phyloP scores from a whole-genome alignment of 1,140 invertebrate species.

The Halesus radiatus region DNA sequence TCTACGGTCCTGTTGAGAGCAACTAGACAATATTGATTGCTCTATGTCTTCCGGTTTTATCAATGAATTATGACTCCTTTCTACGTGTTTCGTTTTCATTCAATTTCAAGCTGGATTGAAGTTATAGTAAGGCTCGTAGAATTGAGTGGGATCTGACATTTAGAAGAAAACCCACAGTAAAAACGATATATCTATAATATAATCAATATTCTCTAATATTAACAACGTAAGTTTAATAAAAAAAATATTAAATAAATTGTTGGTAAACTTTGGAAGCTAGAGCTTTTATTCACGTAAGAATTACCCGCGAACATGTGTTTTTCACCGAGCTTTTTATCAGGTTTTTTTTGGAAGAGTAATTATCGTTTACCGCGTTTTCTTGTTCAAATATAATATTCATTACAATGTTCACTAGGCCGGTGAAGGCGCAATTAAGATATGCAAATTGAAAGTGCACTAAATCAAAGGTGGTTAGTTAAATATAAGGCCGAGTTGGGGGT shows the following conservation, averaged over 20 bases:
- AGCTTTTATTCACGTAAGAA: too few relatives aligned
- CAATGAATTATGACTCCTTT: not conserved
- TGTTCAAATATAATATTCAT: conserved; percentile 27
- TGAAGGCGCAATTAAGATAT: conserved; percentile 24
- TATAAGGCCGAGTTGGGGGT: not conserved
- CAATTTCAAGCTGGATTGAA: too few relatives aligned
- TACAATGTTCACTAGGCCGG: conserved; percentile 9
- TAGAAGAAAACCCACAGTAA: too few relatives aligned
- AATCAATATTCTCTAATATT: too few relatives aligned
- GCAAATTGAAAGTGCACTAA: conserved; percentile 13
- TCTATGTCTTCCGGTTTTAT: not conserved
- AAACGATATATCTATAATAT: too few relatives aligned
- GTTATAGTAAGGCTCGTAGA: too few relatives aligned
- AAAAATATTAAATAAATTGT: too few relatives aligned
- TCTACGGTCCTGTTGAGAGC: conserved; percentile 14
- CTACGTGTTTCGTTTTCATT: too few relatives aligned
- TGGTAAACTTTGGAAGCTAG: too few relatives aligned
- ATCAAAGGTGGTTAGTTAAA: conserved; percentile 9
- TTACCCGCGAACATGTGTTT: too few relatives aligned
- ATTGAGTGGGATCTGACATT: too few relatives aligned
- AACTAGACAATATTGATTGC: conserved; percentile 28
- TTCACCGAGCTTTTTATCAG: not conserved
- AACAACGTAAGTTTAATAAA: too few relatives aligned
- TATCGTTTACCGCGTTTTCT: conserved; percentile 4
- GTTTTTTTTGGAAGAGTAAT: not conserved